phyloP scores from a whole-genome alignment of 2,797 vertebrate species.

The Pseudochaenichthys georgianus region DNA sequence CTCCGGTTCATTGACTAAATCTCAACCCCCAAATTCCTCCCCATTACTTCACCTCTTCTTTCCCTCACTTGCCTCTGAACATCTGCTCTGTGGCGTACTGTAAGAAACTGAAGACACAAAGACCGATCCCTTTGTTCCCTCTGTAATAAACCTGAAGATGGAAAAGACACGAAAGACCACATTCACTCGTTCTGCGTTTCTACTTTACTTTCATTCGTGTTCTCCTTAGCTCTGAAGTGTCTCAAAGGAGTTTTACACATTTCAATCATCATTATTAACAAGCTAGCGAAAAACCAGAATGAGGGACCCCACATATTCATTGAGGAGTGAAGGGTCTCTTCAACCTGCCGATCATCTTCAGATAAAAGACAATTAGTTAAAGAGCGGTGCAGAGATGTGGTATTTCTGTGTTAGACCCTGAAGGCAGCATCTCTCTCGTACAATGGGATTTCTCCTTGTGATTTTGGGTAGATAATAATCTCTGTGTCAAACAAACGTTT shows the following conservation, averaged over 20 bases:
- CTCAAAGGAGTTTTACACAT: background rate
- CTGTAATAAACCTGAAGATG: background rate
- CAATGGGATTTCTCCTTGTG: too few relatives aligned
- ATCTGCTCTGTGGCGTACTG: background rate
- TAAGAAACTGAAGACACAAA: conserved; percentile 6
- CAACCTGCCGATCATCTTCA: background rate
- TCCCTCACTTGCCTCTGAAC: background rate
- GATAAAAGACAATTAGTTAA: background rate
- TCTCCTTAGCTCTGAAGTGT: conserved; percentile 8
- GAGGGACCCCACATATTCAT: conserved; percentile 5
- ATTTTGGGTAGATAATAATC: too few relatives aligned
- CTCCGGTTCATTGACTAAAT: conserved; percentile 30
- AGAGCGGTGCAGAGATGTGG: too few relatives aligned
- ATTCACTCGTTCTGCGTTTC: background rate
- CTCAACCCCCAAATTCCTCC: conserved; percentile 18
- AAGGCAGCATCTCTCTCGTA: too few relatives aligned
- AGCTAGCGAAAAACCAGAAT: background rate
- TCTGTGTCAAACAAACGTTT: too few relatives aligned
- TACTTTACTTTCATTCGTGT: background rate
- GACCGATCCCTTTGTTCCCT: background rate
- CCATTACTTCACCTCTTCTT: conserved; percentile 3
- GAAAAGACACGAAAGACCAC: background rate
- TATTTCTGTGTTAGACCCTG: too few relatives aligned
- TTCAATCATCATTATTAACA: background rate
- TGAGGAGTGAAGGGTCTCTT: background rate